Evolutionary conservation across 1,140 invertebrate genomes (phyloP).

Genomic region (Drosophila rufa): DNA sequence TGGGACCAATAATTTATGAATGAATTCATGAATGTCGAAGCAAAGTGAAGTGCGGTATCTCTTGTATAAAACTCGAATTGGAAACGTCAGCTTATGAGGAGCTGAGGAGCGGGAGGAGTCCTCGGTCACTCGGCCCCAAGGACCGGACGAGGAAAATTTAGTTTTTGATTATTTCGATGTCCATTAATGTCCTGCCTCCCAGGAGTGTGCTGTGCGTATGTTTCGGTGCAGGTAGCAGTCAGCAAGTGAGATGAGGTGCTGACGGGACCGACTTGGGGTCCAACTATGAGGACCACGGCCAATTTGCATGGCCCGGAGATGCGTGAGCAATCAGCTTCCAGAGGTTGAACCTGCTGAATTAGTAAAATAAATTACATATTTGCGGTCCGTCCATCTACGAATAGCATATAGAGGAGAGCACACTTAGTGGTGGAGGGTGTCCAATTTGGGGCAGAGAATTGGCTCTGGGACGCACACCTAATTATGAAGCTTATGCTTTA

Average conservation of each 20-base stretch:
- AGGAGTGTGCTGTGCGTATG: conserved; percentile 46
- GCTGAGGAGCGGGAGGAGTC: conserved; percentile 1
- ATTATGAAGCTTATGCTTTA: conserved; percentile 73
- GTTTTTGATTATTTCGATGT: conserved; percentile 82
- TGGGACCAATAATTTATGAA: conserved; percentile 82
- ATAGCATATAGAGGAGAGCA: conserved; percentile 1
- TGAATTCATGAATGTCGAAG: conserved; percentile 81
- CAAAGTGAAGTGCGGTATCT: conserved; percentile 41
- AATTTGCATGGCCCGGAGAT: conserved; percentile 49
- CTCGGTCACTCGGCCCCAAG: conserved; percentile 50
- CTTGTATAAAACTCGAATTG: conserved; percentile 57
- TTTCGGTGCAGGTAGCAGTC: conserved; percentile 8
- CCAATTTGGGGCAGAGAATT: conserved; percentile 12
- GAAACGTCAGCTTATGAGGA: conserved; percentile 64
- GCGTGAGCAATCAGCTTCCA: conserved; percentile 62
- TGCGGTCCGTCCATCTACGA: conserved; percentile 24
- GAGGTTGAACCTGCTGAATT: conserved; percentile 76
- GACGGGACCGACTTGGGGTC: conserved; percentile 12
- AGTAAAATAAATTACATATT: conserved; percentile 81
- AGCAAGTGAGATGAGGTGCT: conserved; percentile 29
- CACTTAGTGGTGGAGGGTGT: background rate
- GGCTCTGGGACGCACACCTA: conserved; percentile 63
- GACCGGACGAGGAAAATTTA: conserved; percentile 67
- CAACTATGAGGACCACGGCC: conserved; percentile 7
- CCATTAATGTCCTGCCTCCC: conserved; percentile 76